phyloP scores from a whole-genome alignment of 2,797 vertebrate genomes.

The Artibeus jamaicensis region DNA sequence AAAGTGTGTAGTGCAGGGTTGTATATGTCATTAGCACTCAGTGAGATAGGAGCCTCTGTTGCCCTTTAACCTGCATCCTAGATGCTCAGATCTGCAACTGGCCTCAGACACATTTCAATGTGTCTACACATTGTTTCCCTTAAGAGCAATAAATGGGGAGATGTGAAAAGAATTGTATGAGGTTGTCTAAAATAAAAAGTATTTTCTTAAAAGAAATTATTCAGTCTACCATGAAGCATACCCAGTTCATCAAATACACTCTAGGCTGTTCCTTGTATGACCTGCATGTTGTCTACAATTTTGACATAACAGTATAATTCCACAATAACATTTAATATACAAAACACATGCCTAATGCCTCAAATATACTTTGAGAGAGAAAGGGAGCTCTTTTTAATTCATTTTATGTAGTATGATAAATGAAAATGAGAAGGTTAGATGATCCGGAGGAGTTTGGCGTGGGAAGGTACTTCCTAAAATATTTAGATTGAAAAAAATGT shows the following conservation, averaged over 20 bases:
- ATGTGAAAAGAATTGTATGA: background rate
- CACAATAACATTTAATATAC: background rate
- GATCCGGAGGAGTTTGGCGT: background rate
- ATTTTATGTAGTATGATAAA: background rate
- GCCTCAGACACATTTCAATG: background rate
- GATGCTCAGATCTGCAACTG: background rate
- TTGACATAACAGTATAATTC: background rate
- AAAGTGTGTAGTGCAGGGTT: background rate
- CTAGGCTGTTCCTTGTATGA: background rate
- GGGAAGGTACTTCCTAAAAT: background rate
- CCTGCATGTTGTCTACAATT: background rate
- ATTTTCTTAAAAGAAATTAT: background rate
- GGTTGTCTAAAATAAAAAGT: background rate
- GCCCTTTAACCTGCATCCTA: background rate
- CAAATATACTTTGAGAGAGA: background rate
- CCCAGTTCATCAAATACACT: background rate
- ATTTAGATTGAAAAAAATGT: background rate
- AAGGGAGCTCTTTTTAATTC: background rate
- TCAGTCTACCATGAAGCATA: background rate
- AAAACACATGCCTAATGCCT: background rate
- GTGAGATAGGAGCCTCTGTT: accelerated
- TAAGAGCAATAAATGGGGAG: background rate
- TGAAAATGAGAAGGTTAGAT: background rate
- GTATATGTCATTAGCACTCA: background rate
- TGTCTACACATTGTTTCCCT: too few relatives aligned